Base-by-base conservation (phyloP, 2,113 vertebrate species). In the Xiphophorus maculatus region DNA sequence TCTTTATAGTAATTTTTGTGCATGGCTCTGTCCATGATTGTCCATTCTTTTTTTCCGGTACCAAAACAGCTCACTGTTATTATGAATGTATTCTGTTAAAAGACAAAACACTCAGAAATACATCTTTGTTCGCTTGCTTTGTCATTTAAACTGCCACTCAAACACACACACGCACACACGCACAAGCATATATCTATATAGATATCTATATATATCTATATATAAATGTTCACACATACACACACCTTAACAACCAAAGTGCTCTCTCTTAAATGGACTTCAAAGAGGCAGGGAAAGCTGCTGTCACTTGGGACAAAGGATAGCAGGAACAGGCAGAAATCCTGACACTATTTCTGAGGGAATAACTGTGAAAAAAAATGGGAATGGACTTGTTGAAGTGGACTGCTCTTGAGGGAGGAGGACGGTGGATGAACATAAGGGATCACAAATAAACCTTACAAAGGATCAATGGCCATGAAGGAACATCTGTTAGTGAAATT, bases 241-340 rank as follows among this genome's bases (percentile, higher is more conserved):
- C 86, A 92, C 88, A 91, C 89, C 79, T 92, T 88, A 83, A 91
- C 92, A 93, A 95, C 95, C 95, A 95, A 95, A 95, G 95, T 95
- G 94, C 95, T 95, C 93, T 94, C 90, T 94, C 89, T 93, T 90
- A 91, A 92, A 91, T 88, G 88, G 90, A 94, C 91, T 91, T 91
- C 88, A 92, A 93, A 89, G 84, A 87, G 83, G 91, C 90, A 88
- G 80, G 82, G 75, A 88, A 90, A 73, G 69, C 84, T 81, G 84
- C 88, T 82, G 88, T 90, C 88, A 87, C 87, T 69, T 81, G 86
- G 87, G 85, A 90, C 83, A 85, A 81, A 83, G 84, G 85, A 88
- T 72, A 76, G 86, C 87, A 87, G 81, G 78, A 85, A 40, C 30
- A 73, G 78, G 79, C 83, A 88, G 82, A 89, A 85, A 84, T 74